phyloP scores from a whole-genome alignment of 2,797 vertebrate genomes.

The Chromobotia macracanthus region DNA sequence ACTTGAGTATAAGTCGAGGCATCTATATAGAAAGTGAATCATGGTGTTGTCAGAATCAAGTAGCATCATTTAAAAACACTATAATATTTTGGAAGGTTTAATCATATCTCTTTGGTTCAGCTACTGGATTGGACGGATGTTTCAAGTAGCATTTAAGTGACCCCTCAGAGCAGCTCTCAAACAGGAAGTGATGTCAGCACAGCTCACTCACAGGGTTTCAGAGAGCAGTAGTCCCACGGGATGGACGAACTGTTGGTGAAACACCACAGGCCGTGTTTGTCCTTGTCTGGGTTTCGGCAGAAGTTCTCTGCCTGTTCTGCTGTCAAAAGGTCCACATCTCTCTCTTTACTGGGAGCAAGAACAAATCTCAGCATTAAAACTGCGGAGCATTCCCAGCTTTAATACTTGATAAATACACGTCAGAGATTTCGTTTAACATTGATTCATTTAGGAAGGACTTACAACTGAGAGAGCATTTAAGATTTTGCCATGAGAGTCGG shows the following conservation, averaged over 20 bases:
- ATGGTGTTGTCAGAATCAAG: not conserved
- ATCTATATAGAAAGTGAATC: not conserved
- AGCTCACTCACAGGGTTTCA: constrained; percentile 87
- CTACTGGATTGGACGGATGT: constrained; percentile 14
- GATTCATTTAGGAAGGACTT: no score
- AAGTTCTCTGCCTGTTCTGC: constrained; percentile 86
- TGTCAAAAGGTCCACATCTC: constrained; percentile 60
- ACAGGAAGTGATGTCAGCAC: not conserved
- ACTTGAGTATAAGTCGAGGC: not conserved
- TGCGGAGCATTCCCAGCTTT: not conserved
- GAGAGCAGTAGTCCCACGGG: constrained; percentile 94
- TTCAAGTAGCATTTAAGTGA: constrained; percentile 69
- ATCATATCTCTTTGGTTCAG: not conserved
- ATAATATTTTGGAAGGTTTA: not conserved
- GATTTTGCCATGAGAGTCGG: no score
- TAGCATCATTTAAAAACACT: not conserved
- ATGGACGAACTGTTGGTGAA: constrained; percentile 89
- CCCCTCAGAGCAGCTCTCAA: constrained; percentile 8
- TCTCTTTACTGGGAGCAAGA: constrained; percentile 49
- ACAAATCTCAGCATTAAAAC: constrained; percentile 10
- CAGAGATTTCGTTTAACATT: not conserved
- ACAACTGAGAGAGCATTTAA: no score
- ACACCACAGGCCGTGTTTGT: constrained; percentile 97
- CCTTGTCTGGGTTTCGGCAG: constrained; percentile 96
- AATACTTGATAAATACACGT: not conserved